These are phyloP conservation scores for Falco naumanni DNA, from an alignment of 2,797 vertebrate genomes.

Conservation along the genomic window DNA sequence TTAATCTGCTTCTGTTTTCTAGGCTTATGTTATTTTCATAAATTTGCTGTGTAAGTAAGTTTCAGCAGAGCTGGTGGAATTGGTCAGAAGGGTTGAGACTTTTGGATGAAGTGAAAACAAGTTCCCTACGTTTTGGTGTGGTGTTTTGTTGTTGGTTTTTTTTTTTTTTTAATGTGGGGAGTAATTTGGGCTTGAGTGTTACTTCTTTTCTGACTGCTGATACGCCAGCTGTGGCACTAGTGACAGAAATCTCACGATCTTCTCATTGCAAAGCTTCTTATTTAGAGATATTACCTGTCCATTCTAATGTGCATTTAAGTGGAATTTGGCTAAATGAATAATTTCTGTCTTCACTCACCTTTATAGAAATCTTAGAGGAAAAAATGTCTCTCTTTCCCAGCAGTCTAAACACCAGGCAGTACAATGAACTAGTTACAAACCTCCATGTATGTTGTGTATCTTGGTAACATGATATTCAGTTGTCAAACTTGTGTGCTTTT, in stretches of 20 bases:
- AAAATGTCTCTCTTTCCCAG: background rate
- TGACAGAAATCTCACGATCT: background rate
- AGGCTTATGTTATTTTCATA: background rate
- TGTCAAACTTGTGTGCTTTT: background rate
- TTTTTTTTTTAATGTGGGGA: background rate
- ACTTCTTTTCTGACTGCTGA: background rate
- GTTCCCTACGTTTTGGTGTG: background rate
- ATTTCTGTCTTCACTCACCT: background rate
- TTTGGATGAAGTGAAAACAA: background rate
- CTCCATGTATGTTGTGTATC: background rate
- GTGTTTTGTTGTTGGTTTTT: background rate
- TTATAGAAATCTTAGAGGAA: background rate
- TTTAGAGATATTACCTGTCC: background rate
- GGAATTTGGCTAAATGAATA: background rate
- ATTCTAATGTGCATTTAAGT: background rate
- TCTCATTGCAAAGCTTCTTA: background rate
- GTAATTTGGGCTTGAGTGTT: background rate
- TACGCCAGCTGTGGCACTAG: background rate
- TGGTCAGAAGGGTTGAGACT: background rate
- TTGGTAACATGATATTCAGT: background rate
- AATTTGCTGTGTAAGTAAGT: slow-evolving; percentile 25
- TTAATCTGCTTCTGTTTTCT: slow-evolving; percentile 44
- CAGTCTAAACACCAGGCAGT: background rate
- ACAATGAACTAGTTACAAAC: background rate
- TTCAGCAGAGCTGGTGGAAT: background rate